A percentile compares a stretch with the other conserved stretches of the same genome.
phyloP scores from a whole-genome alignment of 2,888 invertebrate genomes.

The Lepetodrilus schrolli region DNA sequence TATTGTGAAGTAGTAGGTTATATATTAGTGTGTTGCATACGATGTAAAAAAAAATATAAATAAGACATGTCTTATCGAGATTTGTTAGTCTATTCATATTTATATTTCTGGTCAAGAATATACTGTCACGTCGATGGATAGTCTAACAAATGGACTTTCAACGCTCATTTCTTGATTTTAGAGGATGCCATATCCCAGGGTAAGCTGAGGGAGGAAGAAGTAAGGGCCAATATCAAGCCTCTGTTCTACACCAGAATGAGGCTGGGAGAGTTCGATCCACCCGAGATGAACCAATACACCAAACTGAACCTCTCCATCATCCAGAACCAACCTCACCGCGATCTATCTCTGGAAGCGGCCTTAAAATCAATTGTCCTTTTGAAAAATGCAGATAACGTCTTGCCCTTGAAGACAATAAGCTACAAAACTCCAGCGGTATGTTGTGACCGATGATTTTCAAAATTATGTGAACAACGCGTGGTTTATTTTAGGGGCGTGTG shows the following conservation, averaged over 20 bases:
- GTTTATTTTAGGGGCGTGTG: no score
- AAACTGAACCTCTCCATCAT: slow-evolving; percentile 44
- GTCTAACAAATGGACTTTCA: no score
- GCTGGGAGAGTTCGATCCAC: slow-evolving; percentile 66
- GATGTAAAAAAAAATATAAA: no score
- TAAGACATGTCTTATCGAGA: no score
- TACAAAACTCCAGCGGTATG: neutral
- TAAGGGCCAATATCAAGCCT: slow-evolving; percentile 53
- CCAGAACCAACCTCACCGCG: slow-evolving; percentile 49
- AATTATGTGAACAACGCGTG: no score
- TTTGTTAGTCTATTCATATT: no score
- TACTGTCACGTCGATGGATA: no score
- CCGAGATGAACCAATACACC: slow-evolving; percentile 64
- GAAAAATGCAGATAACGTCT: slow-evolving; percentile 47
- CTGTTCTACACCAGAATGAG: slow-evolving; percentile 65
- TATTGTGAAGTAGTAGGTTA: no score
- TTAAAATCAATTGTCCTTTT: slow-evolving; percentile 62
- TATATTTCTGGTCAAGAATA: no score
- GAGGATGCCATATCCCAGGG: slow-evolving; percentile 52
- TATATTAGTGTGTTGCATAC: no score
- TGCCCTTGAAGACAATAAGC: slow-evolving; percentile 3
- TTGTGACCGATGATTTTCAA: no score
- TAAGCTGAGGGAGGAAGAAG: slow-evolving; percentile 45
- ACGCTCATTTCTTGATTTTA: no score
- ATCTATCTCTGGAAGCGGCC: slow-evolving; percentile 55